Percentiles rank a stretch among this genome's conserved stretches.
Evolutionary conservation across 2,888 invertebrate species (phyloP).

Genomic region (Leptinotarsa juncta): DNA sequence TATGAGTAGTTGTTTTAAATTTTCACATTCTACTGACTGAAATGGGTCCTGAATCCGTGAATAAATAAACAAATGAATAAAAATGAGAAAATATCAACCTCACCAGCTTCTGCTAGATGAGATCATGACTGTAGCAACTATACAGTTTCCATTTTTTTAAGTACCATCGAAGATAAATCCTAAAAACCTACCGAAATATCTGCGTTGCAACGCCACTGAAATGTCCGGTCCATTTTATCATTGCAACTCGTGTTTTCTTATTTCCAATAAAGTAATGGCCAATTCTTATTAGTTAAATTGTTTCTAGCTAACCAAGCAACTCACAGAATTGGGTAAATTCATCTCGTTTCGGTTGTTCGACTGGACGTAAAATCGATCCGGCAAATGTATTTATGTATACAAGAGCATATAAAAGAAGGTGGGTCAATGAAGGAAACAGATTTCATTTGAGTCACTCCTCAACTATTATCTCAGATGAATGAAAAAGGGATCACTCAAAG

Average conservation of each 20-base stretch:
- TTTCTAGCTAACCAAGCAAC: conserved; percentile 23
- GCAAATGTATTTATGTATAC: neutral
- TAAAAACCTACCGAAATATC: neutral
- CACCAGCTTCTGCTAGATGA: too few relatives aligned
- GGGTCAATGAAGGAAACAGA: neutral
- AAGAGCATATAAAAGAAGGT: neutral
- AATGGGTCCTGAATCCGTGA: too few relatives aligned
- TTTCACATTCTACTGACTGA: too few relatives aligned
- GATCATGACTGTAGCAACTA: too few relatives aligned
- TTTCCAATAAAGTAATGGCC: conserved; percentile 57
- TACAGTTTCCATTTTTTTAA: too few relatives aligned
- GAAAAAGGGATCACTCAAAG: too few relatives aligned
- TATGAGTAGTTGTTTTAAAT: too few relatives aligned
- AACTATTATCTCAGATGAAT: neutral
- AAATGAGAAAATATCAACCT: too few relatives aligned
- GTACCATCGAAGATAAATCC: too few relatives aligned
- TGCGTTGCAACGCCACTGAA: conserved; percentile 29
- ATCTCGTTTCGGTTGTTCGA: neutral
- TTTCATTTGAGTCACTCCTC: neutral
- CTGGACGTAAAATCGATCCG: neutral
- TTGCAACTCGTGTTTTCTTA: conserved; percentile 60
- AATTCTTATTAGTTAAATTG: conserved; percentile 48
- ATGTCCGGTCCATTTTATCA: conserved; percentile 61
- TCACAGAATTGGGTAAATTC: conserved; percentile 1
- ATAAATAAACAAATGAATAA: too few relatives aligned